Conservation (phyloP, 2,888 invertebrate species). For the Scotopteryx bipunctaria region DNA sequence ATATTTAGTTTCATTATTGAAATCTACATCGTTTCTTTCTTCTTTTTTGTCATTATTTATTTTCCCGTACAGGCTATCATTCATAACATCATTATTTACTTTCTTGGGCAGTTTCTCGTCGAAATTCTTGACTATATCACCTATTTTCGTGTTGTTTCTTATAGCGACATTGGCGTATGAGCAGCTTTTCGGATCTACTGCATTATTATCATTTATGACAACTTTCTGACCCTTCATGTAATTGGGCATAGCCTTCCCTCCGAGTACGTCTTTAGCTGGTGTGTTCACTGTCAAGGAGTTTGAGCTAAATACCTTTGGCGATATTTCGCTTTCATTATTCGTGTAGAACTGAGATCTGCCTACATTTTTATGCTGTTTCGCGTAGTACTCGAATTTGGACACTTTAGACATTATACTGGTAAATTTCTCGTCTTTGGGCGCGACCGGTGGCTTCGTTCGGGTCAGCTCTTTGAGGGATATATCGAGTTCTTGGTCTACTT, state of each 20-base stretch:
- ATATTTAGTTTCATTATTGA: slow-evolving; percentile 19
- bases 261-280: slow-evolving; percentile 91
- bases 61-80: slow-evolving; percentile 72
- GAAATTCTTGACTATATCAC: slow-evolving; percentile 77
- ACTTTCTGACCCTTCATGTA: slow-evolving; percentile 76
- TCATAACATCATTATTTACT: slow-evolving; percentile 69
- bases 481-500: slow-evolving; percentile 74
- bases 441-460: slow-evolving; percentile 86
- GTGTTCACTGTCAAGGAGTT: slow-evolving; percentile 91
- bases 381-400: slow-evolving; percentile 91
- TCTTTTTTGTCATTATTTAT: slow-evolving; percentile 52
- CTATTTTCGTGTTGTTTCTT: slow-evolving; percentile 72
- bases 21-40: slow-evolving; percentile 19
- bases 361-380: slow-evolving; percentile 84
- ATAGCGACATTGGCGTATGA: slow-evolving; percentile 73
- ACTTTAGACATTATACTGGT: slow-evolving; percentile 88
- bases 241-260: slow-evolving; percentile 84
- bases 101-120: slow-evolving; percentile 76
- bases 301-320: slow-evolving; percentile 92
- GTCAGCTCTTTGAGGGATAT: slow-evolving; percentile 76
- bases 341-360: slow-evolving; percentile 75
- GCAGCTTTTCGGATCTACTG: slow-evolving; percentile 63
- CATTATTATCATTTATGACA: slow-evolving; percentile 59
- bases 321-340: slow-evolving; percentile 70
- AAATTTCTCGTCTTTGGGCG: slow-evolving; percentile 82